Conservation (phyloP, 2,888 invertebrate species). For the Rugalucina vietnamica region DNA sequence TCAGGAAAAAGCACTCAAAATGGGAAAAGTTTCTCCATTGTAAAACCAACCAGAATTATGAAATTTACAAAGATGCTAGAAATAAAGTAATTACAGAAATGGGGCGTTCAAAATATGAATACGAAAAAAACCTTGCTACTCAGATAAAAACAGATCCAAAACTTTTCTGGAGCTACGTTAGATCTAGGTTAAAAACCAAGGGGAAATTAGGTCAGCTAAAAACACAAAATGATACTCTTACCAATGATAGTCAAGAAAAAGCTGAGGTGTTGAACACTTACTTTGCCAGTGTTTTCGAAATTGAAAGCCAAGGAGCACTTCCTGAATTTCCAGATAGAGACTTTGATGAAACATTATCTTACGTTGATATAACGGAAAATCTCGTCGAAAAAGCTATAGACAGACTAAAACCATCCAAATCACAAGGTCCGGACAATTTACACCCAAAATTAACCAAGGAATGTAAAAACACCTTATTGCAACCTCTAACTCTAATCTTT, state of each 20-base stretch:
- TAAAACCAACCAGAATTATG: not conserved
- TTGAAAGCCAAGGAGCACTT: not conserved
- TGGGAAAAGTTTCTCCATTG: slow-evolving; percentile 18
- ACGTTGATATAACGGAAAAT: not conserved
- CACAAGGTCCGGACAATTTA: not conserved
- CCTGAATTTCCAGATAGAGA: not conserved
- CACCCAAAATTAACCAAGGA: not conserved
- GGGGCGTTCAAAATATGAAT: slow-evolving; percentile 7
- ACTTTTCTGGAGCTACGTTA: slow-evolving; percentile 37
- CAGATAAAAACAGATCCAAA: slow-evolving; percentile 31
- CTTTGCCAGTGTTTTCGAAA: slow-evolving; percentile 24
- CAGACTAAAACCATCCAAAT: not conserved
- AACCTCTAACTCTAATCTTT: not conserved
- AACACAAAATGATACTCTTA: no score
- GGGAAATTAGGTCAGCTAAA: no score
- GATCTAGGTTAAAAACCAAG: slow-evolving; percentile 19
- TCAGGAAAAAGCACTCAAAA: not conserved
- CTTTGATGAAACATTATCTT: not conserved
- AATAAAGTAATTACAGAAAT: slow-evolving; percentile 26
- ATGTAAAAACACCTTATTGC: not conserved
- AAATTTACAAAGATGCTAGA: slow-evolving; percentile 21
- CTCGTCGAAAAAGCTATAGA: not conserved
- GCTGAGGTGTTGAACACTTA: slow-evolving; percentile 18
- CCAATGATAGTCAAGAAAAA: not conserved
- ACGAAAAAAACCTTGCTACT: slow-evolving; percentile 17